Percentiles rank a stretch among this genome's conserved stretches.
These are phyloP conservation scores for Hycleus phaleratus DNA, from an alignment of 1,140 invertebrate species.

Conservation along the genomic window DNA sequence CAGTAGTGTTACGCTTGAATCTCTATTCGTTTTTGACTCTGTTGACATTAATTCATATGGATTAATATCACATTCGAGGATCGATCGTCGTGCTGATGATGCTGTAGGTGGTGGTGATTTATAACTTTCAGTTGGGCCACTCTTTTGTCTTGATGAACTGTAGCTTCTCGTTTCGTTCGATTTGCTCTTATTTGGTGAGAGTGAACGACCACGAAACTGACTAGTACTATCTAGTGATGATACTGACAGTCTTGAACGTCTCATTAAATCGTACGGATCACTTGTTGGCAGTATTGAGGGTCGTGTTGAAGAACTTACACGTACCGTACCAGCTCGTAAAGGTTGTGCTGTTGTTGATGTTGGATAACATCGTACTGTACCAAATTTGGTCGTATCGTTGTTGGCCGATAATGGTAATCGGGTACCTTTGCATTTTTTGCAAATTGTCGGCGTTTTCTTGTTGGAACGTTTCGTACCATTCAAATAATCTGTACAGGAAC, in stretches of 20 bases:
- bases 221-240: conserved; percentile 35
- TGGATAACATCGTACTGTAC: conserved; percentile 45
- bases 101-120: background rate
- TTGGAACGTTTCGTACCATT: conserved; percentile 61
- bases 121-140: background rate
- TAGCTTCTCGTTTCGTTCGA: conserved; percentile 40
- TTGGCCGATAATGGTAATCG: conserved; percentile 53
- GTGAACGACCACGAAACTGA: conserved; percentile 25
- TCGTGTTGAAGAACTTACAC: conserved; percentile 50
- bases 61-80: conserved; percentile 77
- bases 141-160: conserved; percentile 43
- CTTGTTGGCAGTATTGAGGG: conserved; percentile 50
- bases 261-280: conserved; percentile 75
- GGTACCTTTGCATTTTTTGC: conserved; percentile 73
- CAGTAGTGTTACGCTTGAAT: conserved; percentile 32
- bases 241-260: conserved; percentile 61
- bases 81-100: conserved; percentile 50
- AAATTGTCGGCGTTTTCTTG: conserved; percentile 56
- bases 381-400: conserved; percentile 35
- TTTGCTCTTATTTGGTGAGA: conserved; percentile 24
- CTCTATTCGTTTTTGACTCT: conserved; percentile 18
- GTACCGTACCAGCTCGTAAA: conserved; percentile 51
- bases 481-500: conserved; percentile 67
- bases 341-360: conserved; percentile 28
- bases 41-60: conserved; percentile 70